Evolutionary conservation across 2,888 invertebrate genomes (phyloP).

Genomic region (Eristalis tenax): DNA sequence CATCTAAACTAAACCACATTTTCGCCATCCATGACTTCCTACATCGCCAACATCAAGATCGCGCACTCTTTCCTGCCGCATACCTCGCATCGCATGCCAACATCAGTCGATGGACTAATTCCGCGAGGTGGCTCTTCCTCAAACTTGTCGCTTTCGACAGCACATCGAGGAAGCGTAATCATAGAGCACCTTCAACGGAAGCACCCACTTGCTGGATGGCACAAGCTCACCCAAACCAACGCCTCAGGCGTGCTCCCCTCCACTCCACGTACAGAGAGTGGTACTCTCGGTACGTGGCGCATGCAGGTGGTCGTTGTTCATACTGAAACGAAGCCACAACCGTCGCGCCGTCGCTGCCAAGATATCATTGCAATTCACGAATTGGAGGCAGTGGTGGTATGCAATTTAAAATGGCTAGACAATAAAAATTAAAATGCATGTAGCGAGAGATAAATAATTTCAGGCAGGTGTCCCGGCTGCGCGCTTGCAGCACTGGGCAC

Average conservation of each 20-base stretch:
- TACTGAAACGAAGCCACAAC: neutral
- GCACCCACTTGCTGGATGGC: constrained; percentile 2
- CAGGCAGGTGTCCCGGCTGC: constrained; percentile 39
- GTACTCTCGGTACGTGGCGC: neutral
- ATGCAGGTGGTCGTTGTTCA: neutral
- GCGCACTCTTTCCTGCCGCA: no score
- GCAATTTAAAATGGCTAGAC: constrained; percentile 24
- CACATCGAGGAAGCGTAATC: neutral
- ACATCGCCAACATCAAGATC: no score
- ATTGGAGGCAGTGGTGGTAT: constrained; percentile 15
- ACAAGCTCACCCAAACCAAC: constrained; percentile 22
- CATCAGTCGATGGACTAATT: no score
- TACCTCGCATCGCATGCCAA: no score
- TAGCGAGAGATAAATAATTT: constrained; percentile 31
- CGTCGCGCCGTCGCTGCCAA: neutral
- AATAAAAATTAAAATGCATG: constrained; percentile 52
- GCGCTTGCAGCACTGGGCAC: neutral
- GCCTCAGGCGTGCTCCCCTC: neutral
- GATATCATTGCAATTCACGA: neutral
- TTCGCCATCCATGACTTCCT: no score
- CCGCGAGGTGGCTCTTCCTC: no score
- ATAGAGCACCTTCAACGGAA: constrained; percentile 26
- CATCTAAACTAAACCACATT: no score
- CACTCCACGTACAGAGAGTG: neutral
- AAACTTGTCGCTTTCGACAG: neutral